phyloP scores from a whole-genome alignment of 92 coral and sea anemone genomes.

The Zoanthus sansibaricus region DNA sequence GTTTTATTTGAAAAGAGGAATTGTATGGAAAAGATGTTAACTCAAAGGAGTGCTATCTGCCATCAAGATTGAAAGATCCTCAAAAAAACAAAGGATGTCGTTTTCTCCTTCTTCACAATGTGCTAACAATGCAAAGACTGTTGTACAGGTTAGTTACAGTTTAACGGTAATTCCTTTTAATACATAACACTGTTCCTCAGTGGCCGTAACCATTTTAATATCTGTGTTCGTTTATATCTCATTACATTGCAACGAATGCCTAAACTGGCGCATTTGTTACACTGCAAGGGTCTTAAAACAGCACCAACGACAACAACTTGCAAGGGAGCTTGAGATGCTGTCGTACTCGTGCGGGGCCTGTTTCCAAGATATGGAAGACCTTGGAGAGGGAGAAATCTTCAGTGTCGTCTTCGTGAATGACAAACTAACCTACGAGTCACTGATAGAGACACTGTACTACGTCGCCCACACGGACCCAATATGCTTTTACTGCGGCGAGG shows the following conservation, averaged over 20 bases:
- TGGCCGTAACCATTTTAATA: constrained; percentile 7
- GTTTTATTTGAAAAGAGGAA: constrained; percentile 31
- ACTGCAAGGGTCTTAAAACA: constrained; percentile 1
- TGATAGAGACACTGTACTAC: constrained; percentile 1
- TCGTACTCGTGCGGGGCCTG: constrained; percentile 48
- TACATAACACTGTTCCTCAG: constrained; percentile 24
- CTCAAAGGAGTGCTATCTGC: constrained; percentile 28
- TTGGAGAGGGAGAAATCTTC: constrained; percentile 22
- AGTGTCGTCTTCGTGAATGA: constrained; percentile 23
- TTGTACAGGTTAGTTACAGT: constrained; percentile 30
- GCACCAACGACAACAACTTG: not conserved
- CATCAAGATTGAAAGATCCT: constrained; percentile 31
- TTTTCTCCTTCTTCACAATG: constrained; percentile 34
- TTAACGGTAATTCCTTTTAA: constrained; percentile 9
- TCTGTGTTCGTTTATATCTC: not conserved
- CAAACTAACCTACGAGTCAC: constrained; percentile 25
- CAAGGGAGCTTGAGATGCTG: not conserved
- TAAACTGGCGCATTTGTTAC: constrained; percentile 48
- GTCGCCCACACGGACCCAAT: not conserved
- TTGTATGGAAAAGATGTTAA: constrained; percentile 35
- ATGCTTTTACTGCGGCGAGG: constrained; percentile 25
- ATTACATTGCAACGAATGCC: constrained; percentile 47
- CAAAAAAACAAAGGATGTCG: constrained; percentile 7
- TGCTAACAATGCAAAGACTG: constrained; percentile 43
- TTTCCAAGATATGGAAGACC: constrained; percentile 52